Evolutionary conservation across 2,888 invertebrate species (phyloP), one percentile per base, ranked within the genome.

Genomic region (Fragum fragum): DNA sequence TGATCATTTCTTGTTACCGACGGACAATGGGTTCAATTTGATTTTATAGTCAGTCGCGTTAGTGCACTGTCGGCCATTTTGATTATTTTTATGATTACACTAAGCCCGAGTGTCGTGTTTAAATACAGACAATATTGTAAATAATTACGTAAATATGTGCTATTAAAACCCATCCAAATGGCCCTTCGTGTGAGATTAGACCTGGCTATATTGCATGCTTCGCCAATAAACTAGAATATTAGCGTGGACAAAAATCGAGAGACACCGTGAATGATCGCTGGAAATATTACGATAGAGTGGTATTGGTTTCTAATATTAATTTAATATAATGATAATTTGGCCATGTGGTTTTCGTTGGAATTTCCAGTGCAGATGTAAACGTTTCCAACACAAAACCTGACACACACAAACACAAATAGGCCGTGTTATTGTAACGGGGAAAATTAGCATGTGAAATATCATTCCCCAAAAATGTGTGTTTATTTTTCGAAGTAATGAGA

Each of bases 21-120:
- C 53, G 74, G 79, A 81, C 80, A 84, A 78, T 84, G 71, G 72
- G 66, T 73, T 77, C 80, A 81, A 81, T 84, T 78, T 78, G 78
- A 77, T 81, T 84, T 84, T 84, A 81, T 84, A 78, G 83, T 72
- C 61, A 66, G 47, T 42, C 80, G 47, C 80, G 73, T 75, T 55
- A 78, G 75, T 53, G 69, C 39, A 59, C 75, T 72, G 47, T n/a
- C 18, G 78, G 77, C 80, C 66, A 75, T 76, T 78, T 75, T 78
- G 75, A 76, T 81, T 81, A 84, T 68, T 75, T 55, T 69, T 53
- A 69, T 76, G 76, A 84, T 76, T 76, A 75, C 73, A 66, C 29
- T 39, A 32, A 78, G 36, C 72, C 72, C 78, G 32, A 36, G 39
- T 80, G 77, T 73, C 68, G 55, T 61, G 66, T 76, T 81, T 80